These are phyloP conservation scores for Pycnonotus jocosus DNA, from an alignment of 2,113 vertebrate genomes.

Conservation along the genomic window DNA sequence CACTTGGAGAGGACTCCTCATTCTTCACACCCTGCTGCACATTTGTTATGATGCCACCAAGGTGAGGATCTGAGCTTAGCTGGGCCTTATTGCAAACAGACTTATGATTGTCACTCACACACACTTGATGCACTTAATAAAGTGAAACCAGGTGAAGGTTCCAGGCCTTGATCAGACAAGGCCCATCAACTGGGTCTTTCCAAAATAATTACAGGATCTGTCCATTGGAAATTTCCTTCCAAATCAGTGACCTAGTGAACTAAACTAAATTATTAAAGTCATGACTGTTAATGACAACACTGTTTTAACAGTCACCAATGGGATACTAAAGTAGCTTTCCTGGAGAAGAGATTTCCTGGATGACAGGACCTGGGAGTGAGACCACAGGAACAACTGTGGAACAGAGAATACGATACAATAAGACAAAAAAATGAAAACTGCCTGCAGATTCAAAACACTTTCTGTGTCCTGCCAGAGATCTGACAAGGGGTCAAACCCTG, in stretches of 20 bases:
- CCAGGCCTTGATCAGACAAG: not conserved
- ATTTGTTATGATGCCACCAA: rapidly evolving
- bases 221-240: not conserved
- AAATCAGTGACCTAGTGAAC: not conserved
- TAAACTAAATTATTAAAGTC: not conserved
- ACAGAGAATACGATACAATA: not conserved
- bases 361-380: not conserved
- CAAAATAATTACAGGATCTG: not conserved
- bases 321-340: not conserved
- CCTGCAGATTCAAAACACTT: not conserved
- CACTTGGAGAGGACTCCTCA: not conserved
- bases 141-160: not conserved
- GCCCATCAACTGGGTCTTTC: rapidly evolving
- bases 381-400: not conserved
- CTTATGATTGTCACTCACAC: not conserved
- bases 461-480: not conserved
- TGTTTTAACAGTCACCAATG: not conserved
- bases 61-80: not conserved
- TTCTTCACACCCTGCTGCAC: not conserved
- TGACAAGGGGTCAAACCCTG: not conserved
- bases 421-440: not conserved
- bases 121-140: not conserved
- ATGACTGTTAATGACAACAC: not conserved
- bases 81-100: not conserved
- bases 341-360: not conserved